Percentiles rank a stretch among this genome's conserved stretches.
phyloP scores from a whole-genome alignment of 2,888 invertebrate species.

The Myopa tessellatipennis region DNA sequence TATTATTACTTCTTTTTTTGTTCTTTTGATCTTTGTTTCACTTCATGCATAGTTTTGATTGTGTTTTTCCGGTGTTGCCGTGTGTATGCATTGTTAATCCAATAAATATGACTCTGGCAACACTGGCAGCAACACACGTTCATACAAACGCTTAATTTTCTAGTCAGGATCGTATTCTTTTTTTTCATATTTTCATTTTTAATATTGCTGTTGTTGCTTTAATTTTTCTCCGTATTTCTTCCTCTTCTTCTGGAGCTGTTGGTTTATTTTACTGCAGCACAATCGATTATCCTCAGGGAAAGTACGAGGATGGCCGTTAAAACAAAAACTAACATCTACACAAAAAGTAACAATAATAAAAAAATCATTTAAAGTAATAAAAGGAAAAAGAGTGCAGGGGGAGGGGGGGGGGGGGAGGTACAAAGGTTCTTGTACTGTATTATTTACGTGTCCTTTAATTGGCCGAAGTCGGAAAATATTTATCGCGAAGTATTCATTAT shows the following conservation, averaged over 20 bases:
- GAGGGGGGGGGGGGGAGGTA: background rate
- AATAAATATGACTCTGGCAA: constrained; percentile 39
- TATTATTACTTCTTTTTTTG: constrained; percentile 1
- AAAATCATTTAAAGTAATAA: background rate
- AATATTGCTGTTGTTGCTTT: background rate
- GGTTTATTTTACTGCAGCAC: constrained; percentile 31
- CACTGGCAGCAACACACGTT: background rate
- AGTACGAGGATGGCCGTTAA: background rate
- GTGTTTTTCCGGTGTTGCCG: constrained; percentile 36
- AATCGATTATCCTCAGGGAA: constrained; percentile 35
- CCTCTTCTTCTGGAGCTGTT: constrained; percentile 11
- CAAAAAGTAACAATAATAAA: background rate
- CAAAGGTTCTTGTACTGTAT: background rate
- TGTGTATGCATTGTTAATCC: constrained; percentile 40
- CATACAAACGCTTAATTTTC: constrained; percentile 32
- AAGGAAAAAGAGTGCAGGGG: background rate
- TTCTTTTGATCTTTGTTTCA: background rate
- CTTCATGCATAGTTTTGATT: constrained; percentile 34
- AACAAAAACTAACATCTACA: no score
- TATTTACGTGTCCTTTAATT: constrained; percentile 7
- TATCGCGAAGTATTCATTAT: no score
- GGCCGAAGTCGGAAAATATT: background rate
- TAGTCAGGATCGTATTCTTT: constrained; percentile 19
- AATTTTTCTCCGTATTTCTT: background rate
- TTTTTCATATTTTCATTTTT: background rate